These are phyloP conservation scores for Sorex araneus DNA, from an alignment of 2,113 vertebrate genomes.

Conservation along the genomic window DNA sequence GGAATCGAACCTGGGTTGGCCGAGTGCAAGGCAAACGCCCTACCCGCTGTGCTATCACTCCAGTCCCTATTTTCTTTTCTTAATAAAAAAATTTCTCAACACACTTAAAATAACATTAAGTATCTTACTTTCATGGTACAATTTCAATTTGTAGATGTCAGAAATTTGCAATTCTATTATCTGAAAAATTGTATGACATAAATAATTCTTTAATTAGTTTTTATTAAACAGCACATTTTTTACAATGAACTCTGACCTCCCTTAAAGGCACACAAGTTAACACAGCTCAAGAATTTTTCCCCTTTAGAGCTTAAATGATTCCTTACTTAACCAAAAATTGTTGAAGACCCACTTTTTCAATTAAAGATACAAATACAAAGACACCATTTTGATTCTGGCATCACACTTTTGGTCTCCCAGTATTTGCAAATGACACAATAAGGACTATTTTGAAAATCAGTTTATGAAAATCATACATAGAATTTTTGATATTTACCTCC, in stretches of 20 bases:
- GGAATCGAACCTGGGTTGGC: no score
- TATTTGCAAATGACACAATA: not conserved
- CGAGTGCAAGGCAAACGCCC: no score
- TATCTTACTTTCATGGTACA: conserved; percentile 37
- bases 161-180: conserved; percentile 9
- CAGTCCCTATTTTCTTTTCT: not conserved
- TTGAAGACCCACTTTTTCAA: conserved; percentile 1
- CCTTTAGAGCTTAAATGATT: conserved; percentile 2
- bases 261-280: conserved; percentile 27
- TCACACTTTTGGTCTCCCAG: conserved; percentile 15
- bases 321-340: not conserved
- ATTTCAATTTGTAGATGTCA: conserved; percentile 38
- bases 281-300: not conserved
- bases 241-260: not conserved
- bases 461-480: not conserved
- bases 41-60: no score
- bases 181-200: conserved; percentile 42
- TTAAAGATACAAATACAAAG: conserved; percentile 17
- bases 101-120: conserved; percentile 37
- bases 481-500: conserved; percentile 30
- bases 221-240: conserved; percentile 36
- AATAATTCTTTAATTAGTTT: conserved; percentile 52
- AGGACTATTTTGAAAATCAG: conserved; percentile 11
- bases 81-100: not conserved
- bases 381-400: conserved; percentile 19